Conservation (phyloP, 2,888 invertebrate genomes). For the Blastobasis lacticolella region DNA sequence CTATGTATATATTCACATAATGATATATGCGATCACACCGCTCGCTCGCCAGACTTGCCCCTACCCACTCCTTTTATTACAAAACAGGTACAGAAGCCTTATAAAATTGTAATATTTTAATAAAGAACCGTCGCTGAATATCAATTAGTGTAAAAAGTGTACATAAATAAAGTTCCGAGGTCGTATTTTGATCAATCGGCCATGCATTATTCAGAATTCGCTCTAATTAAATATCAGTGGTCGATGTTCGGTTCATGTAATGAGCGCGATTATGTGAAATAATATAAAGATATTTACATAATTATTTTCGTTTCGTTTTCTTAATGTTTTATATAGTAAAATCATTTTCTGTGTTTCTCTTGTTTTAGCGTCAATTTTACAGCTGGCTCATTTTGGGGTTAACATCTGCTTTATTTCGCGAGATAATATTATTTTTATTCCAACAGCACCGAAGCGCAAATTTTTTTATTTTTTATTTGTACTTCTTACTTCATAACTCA, state of each 20-base stretch:
- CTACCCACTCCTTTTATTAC: slow-evolving; percentile 41
- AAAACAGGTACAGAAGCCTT: slow-evolving; percentile 50
- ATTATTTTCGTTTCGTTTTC: too few species aligned
- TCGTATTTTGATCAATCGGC: slow-evolving; percentile 40
- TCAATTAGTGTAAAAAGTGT: slow-evolving; percentile 59
- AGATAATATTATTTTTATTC: too few species aligned
- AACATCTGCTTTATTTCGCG: too few species aligned
- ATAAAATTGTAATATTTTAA: slow-evolving; percentile 64
- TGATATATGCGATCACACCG: slow-evolving; percentile 40
- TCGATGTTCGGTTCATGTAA: slow-evolving; percentile 20
- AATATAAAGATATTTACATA: too few species aligned
- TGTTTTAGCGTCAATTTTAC: too few species aligned
- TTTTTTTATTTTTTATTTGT: too few species aligned
- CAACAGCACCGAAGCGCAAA: too few species aligned
- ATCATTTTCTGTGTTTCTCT: too few species aligned
- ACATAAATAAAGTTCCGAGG: slow-evolving; percentile 37
- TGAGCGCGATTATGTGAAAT: slow-evolving; percentile 29
- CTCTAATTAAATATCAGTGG: slow-evolving; percentile 30
- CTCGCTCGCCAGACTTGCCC: slow-evolving; percentile 24
- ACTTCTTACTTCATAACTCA: too few species aligned
- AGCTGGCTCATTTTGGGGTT: too few species aligned
- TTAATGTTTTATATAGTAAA: too few species aligned
- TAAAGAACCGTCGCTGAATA: slow-evolving; percentile 50
- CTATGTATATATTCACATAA: slow-evolving; percentile 22
- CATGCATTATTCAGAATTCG: slow-evolving; percentile 44